Base-by-base conservation (phyloP, 1,140 invertebrate species). In the Propsilocerus akamusi region DNA sequence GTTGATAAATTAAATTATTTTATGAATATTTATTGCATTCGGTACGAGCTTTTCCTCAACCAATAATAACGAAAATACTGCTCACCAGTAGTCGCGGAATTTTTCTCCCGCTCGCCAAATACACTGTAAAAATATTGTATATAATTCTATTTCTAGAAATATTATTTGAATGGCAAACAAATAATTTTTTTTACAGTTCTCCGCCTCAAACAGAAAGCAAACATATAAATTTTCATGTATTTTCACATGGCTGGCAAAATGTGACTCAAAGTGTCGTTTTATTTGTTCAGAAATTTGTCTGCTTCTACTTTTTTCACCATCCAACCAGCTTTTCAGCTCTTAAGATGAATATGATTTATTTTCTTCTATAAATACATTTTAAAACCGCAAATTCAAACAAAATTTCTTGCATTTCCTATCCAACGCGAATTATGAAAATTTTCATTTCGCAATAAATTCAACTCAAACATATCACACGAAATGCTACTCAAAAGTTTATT, bases 341-440 rank as follows among this genome's bases (percentile, higher is more conserved):
- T 41, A 41, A 41, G 34, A 41, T 41, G 34, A 41, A 41, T 41
- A 41, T 41, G 34, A 41, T 41, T 41, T 41, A 41, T 41, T 17
- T 17, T n/a, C 34, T 20, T 41, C 34, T 41, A 17, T 20, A 41
- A n/a, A n/a, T n/a, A n/a, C n/a, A n/a, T n/a, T n/a, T n/a, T n/a
- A n/a, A n/a, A n/a, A n/a, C n/a, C n/a, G n/a, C n/a, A n/a, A n/a
- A n/a, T n/a, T n/a, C n/a, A n/a, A n/a, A n/a, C n/a, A n/a, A n/a
- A n/a, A n/a, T n/a, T n/a, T n/a, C n/a, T n/a, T n/a, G n/a, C n/a
- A n/a, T n/a, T n/a, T n/a, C n/a, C n/a, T n/a, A n/a, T n/a, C n/a
- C n/a, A n/a, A n/a, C n/a, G n/a, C n/a, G n/a, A n/a, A n/a, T n/a
- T n/a, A n/a, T n/a, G n/a, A n/a, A n/a, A n/a, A n/a, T n/a, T n/a